A percentile compares a stretch with the other conserved stretches of the same genome.
These are phyloP conservation scores for Dendrocincla tyrannina DNA, from an alignment of 2,797 vertebrate species.

Conservation along the genomic window DNA sequence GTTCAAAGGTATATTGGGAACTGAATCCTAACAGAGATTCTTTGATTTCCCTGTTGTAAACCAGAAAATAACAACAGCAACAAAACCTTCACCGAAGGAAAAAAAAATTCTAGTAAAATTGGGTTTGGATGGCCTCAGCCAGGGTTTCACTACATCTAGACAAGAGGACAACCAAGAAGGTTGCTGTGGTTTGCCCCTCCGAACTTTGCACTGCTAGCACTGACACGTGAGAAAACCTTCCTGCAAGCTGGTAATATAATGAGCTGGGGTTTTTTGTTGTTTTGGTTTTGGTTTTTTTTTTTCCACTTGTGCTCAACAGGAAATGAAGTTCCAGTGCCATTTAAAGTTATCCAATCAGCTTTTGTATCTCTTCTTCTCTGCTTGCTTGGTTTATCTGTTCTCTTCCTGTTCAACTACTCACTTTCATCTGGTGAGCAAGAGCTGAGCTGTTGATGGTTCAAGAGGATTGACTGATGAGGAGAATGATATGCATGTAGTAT, in stretches of 20 bases:
- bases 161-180: background rate
- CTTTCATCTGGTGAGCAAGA: slow-evolving; percentile 27
- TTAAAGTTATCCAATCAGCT: slow-evolving; percentile 16
- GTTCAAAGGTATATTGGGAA: background rate
- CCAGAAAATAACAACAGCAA: background rate
- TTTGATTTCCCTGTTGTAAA: background rate
- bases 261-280: background rate
- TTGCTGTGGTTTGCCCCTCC: background rate
- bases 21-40: background rate
- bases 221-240: background rate
- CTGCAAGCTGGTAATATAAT: background rate
- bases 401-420: slow-evolving; percentile 4
- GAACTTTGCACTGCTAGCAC: background rate
- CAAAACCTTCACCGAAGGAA: background rate
- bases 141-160: background rate
- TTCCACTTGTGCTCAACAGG: background rate
- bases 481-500: background rate
- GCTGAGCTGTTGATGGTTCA: background rate
- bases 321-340: background rate
- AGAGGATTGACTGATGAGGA: background rate
- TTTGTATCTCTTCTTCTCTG: background rate
- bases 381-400: background rate
- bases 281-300: background rate
- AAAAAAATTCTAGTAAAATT: background rate
- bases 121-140: background rate